Percentiles rank a stretch among this genome's conserved stretches.
These are phyloP conservation scores for Sebastes flavidus DNA, from an alignment of 2,797 vertebrate species.

Conservation along the genomic window DNA sequence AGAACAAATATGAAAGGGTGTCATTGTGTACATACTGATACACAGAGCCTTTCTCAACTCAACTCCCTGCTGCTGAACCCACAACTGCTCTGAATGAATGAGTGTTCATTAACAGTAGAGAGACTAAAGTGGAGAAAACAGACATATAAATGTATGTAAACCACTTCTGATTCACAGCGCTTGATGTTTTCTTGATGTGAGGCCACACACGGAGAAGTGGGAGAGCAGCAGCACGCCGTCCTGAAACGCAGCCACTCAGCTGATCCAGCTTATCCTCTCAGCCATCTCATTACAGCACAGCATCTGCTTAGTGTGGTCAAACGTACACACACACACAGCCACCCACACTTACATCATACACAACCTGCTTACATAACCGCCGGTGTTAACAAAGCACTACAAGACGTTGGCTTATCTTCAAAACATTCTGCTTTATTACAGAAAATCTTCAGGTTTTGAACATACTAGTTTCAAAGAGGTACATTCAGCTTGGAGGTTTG, in stretches of 20 bases:
- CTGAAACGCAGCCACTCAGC: constrained; percentile 60
- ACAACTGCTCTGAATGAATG: constrained; percentile 45
- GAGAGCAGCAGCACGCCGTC: constrained; percentile 29
- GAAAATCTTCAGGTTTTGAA: constrained; percentile 78
- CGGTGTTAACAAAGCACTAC: constrained; percentile 29
- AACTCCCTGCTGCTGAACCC: constrained; percentile 46
- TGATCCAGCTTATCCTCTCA: constrained; percentile 78
- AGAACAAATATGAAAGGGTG: constrained; percentile 73
- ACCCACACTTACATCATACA: constrained; percentile 10
- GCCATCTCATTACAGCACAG: constrained; percentile 67
- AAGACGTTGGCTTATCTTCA: constrained; percentile 60
- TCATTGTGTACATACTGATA: constrained; percentile 73
- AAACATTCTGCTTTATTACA: constrained; percentile 84
- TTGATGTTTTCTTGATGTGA: constrained; percentile 24
- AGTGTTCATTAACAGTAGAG: constrained; percentile 15
- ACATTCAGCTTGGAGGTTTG: constrained; percentile 84
- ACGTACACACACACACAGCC: background rate
- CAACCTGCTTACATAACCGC: background rate
- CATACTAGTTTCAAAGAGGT: constrained; percentile 82
- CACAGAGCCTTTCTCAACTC: constrained; percentile 50
- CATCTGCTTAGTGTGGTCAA: constrained; percentile 64
- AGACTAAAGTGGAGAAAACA: constrained; percentile 8
- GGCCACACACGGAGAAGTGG: constrained; percentile 45
- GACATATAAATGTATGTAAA: background rate
- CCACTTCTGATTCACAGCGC: background rate